Conservation (phyloP, 1,140 invertebrate genomes). For the Leptestheria dahalacensis region DNA sequence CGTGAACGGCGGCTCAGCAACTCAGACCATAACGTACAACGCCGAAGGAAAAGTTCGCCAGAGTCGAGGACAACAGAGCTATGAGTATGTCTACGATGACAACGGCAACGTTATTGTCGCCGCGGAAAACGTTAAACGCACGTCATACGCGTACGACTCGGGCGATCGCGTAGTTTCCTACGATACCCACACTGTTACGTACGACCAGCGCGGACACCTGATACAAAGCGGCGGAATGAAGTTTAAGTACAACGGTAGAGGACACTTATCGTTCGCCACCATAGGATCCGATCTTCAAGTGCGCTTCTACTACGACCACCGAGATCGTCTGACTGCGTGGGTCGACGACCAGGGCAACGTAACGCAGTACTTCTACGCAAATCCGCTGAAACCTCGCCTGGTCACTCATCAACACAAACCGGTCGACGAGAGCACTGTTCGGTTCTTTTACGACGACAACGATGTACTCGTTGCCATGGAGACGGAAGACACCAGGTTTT, state of each 20-base stretch:
- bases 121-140: conserved; percentile 68
- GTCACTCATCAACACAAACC: conserved; percentile 85
- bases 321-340: conserved; percentile 63
- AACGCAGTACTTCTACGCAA: conserved; percentile 85
- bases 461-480: conserved; percentile 56
- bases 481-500: conserved; percentile 52
- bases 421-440: conserved; percentile 56
- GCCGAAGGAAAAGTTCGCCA: conserved; percentile 73
- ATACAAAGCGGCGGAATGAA: conserved; percentile 66
- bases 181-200: conserved; percentile 73
- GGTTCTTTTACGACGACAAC: conserved; percentile 73
- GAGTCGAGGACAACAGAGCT: conserved; percentile 61
- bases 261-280: conserved; percentile 73
- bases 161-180: conserved; percentile 79
- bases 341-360: conserved; percentile 81
- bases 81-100: conserved; percentile 89
- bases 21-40: conserved; percentile 70
- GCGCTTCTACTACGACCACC: conserved; percentile 84
- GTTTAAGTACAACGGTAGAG: conserved; percentile 80
- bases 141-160: conserved; percentile 73
- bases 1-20: conserved; percentile 53
- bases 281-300: conserved; percentile 79
- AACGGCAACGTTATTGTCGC: conserved; percentile 80
- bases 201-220: conserved; percentile 80
- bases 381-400: conserved; percentile 59